Conservation (phyloP, 2,888 invertebrate genomes). For the Pyrgus malvae region DNA sequence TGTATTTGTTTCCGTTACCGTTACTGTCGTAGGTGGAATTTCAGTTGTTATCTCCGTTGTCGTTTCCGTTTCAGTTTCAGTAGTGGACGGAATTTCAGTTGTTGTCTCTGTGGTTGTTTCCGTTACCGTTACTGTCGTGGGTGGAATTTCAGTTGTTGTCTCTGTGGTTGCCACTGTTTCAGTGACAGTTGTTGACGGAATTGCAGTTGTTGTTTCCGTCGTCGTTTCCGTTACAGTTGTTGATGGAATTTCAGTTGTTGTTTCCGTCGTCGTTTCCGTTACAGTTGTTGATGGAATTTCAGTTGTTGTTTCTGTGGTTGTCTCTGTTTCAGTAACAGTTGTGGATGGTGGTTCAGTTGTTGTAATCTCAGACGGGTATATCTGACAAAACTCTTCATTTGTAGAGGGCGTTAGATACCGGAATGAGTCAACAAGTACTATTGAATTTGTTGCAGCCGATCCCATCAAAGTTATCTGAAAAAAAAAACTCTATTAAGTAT, state of each 20-base stretch:
- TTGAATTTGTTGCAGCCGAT: constrained; percentile 36
- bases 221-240: neutral
- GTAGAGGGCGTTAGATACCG: constrained; percentile 46
- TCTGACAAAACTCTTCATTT: constrained; percentile 42
- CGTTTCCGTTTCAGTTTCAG: neutral
- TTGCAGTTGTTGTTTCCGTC: neutral
- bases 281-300: constrained; percentile 1
- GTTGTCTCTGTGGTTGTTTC: constrained; percentile 3
- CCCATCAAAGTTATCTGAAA: constrained; percentile 56
- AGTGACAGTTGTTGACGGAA: neutral
- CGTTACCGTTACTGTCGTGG: neutral
- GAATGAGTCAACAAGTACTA: constrained; percentile 53
- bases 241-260: constrained; percentile 6
- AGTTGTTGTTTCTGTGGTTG: neutral
- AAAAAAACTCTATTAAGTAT: no score
- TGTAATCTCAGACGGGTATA: constrained; percentile 38
- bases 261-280: neutral
- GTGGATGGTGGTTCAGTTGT: neutral
- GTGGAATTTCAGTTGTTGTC: neutral
- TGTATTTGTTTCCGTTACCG: constrained; percentile 5
- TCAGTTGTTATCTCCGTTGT: constrained; percentile 7
- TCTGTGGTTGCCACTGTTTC: neutral
- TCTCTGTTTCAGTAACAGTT: neutral
- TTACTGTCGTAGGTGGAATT: neutral
- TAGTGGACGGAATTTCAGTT: neutral